Evolutionary conservation across 1,140 invertebrate species (phyloP), one percentile per base, ranked within the genome.

Genomic region (Drosophila athabasca): DNA sequence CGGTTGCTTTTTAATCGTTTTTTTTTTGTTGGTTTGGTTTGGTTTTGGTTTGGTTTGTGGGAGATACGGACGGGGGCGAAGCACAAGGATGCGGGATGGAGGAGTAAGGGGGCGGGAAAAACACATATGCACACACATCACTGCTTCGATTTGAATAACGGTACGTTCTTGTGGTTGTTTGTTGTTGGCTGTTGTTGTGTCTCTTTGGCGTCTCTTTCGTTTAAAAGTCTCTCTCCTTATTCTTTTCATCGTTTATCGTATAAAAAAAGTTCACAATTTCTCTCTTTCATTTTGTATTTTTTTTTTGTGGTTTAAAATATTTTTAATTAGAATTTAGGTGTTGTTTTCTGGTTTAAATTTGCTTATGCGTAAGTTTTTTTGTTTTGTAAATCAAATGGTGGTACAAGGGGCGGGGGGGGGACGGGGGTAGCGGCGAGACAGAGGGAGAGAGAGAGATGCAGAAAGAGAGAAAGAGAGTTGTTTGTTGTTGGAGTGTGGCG

Each of bases 251-350:
- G 31, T 52, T 73, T 58, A 26, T 39, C 53, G 31, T 76, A 55
- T 45, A 85, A 85, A 85, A 87, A 85, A 85, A 85, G 82, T 85
- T 85, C 80, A 76, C 80, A 85, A 73, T 79, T 75, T 79, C 76
- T 83, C 80, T 83, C 76, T 71, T 79, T 87, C 74, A 41, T 85
- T 66, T 73, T 73, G 83, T 76, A 85, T 84, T 78, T 65, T 69
- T 54, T 76, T 46, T 55, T 66, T 76, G 55, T 61, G 43, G 57
- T 68, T 85, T 73, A 65, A 76, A 81, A 85, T 85, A 87, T 85
- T 62, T 75, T 62, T 75, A 69, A 81, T 85, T 81, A 73, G 60
- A 67, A 68, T 69, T 68, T 64, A 58, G 53, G 50, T 68, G 35
- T 39, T 39, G 35, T 39, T 78, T 64, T 67, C 55, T 59, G 65